Percentiles rank a stretch among this genome's conserved stretches.
These are phyloP conservation scores for Saccopteryx bilineata DNA, from an alignment of 2,113 vertebrate species.

Conservation along the genomic window DNA sequence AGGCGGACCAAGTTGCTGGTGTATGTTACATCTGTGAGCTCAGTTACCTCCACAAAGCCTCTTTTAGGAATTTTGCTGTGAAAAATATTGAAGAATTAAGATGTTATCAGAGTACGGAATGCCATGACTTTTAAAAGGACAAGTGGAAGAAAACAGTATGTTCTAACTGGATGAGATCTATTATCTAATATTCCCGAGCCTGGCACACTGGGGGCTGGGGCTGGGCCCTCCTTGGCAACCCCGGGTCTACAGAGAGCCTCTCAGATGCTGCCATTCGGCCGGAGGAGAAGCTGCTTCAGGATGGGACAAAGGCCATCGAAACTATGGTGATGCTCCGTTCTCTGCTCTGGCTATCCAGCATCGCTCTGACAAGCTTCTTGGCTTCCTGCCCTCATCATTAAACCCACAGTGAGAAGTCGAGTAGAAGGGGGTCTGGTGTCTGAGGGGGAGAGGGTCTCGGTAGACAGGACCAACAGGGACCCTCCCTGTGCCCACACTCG, in stretches of 20 bases:
- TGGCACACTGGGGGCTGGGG: fast-evolving
- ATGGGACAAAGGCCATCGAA: neutral
- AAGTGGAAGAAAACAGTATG: neutral
- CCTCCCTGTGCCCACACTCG: no score
- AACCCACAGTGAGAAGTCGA: neutral
- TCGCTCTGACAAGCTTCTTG: neutral
- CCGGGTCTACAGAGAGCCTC: neutral
- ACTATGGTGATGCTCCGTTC: neutral
- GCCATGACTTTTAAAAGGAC: neutral
- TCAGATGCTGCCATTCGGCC: neutral
- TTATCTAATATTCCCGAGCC: neutral
- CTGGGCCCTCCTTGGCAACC: no score
- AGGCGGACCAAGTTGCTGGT: slow-evolving; percentile 96
- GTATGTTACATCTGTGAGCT: slow-evolving; percentile 97
- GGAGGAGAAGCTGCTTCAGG: neutral
- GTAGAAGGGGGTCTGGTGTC: neutral
- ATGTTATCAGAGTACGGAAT: neutral
- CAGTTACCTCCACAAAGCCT: slow-evolving; percentile 97
- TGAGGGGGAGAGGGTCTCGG: neutral
- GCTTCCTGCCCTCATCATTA: neutral
- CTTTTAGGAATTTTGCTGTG: slow-evolving; percentile 94
- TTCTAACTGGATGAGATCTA: neutral
- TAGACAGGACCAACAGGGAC: neutral
- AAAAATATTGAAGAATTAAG: neutral
- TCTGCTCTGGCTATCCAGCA: neutral